Base-by-base conservation (phyloP, 2,797 vertebrate genomes). In the Pseudochirops cupreus region DNA sequence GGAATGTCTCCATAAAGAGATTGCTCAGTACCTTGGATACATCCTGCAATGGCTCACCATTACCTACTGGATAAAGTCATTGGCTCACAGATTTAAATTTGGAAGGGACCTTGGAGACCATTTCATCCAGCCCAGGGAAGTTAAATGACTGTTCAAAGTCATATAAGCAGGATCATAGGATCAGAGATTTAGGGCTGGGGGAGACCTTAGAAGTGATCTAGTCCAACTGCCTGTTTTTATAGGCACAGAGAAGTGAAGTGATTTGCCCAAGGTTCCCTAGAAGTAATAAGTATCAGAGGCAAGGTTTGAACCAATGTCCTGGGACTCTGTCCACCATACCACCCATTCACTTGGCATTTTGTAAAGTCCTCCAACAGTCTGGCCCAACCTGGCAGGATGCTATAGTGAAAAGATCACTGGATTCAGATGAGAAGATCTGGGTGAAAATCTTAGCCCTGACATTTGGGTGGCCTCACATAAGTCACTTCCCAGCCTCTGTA, bases 221-320 rank as follows among this genome's bases (percentile, higher is more conserved):
- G 39, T 82, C 39, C 0, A 5, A 24, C 6, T 12, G 5, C 53
- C 58, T 56, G 59, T n/a, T 91, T 56, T 31, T 9, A 74, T n/a
- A 93, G 90, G 57, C 93, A 91, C 91, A 6, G 56, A 74, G 55
- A 92, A 91, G 74, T 26, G 18, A 67, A 93, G 53, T 90, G 62
- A 50, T 50, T 91, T 10, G 12, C 56, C 91, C 29, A 2, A 55
- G 14, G 52, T 53, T 31, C 31, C 46, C 26, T n/a, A 31, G 13
- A 56, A 56, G 46, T 39, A 31, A 1, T 1, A 50, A 29, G 16
- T 46, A 31, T 5, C 5, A 10, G 16, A 52, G 26, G 2, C 14
- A 28, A 57, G 74, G 29, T 89, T 0, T 52, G 67, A 94, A 91
- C 39, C 53, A 18, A 92, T 14, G 3, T 46, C n/a, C 0, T 0